These are phyloP conservation scores for Tretioscincus oriximinensis DNA, from an alignment of 2,113 vertebrate species.

Conservation along the genomic window DNA sequence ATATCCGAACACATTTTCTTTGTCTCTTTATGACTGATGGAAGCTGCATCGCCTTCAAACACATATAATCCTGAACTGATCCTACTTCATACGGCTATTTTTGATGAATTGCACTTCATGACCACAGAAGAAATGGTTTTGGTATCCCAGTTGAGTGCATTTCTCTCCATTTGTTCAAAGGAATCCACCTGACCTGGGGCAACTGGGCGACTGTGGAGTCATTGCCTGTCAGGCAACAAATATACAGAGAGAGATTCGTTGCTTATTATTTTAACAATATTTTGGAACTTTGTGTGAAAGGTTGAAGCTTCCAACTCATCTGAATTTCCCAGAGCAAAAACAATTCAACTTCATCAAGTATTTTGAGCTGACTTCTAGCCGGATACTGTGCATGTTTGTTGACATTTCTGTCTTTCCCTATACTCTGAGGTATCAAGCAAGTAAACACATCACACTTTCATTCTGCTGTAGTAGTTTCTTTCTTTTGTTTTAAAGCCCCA, in stretches of 20 bases:
- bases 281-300: background rate
- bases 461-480: no score
- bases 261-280: background rate
- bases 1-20: background rate
- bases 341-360: background rate
- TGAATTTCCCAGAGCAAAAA: background rate
- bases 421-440: no score
- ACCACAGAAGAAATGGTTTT: background rate
- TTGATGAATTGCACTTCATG: background rate
- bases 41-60: background rate
- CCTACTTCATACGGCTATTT: background rate
- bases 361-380: background rate
- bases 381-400: background rate
- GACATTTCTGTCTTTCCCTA: no score
- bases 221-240: background rate
- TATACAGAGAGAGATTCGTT: background rate
- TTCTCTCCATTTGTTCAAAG: background rate
- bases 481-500: background rate
- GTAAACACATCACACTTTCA: background rate
- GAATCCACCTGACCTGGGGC: background rate
- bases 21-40: background rate
- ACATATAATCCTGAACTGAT: background rate
- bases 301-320: background rate
- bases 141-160: background rate
- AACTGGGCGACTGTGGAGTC: background rate